Base-by-base conservation (phyloP, 2,888 invertebrate genomes). In the Parascotia fuliginaria region DNA sequence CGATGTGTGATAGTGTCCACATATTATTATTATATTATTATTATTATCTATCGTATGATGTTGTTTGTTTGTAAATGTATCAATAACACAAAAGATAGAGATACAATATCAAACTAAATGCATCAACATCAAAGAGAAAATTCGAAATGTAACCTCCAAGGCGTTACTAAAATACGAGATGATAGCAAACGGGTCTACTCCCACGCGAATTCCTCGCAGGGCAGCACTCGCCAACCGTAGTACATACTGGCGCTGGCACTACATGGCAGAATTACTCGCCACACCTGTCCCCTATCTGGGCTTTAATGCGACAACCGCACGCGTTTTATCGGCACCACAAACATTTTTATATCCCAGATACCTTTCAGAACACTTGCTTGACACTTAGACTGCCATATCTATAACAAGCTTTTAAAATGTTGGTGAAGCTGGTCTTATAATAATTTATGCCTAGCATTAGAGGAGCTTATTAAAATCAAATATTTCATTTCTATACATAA, bases 121-220 rank as follows among this genome's bases (percentile, higher is more conserved):
- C 24, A 24, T 24, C 7, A 52, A 52, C 44, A 46, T 36, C 57
- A 55, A 57, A 55, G 59, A 55, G 55, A 63, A 54, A 58, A 63
- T 48, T 59, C 34, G 42, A 65, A n/a, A 41, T 59, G 58, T 43
- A 65, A 47, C 16, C 48, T 60, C 43, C 36, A 53, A 56, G 36
- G 56, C 62, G 70, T 67, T 77, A 74, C 77, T 79, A 81, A 76
- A 80, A 75, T 68, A 66, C 64, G 75, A 40, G 22, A 67, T 72
- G 65, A 65, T 62, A 64, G 65, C 60, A 79, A 81, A 81, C 81
- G 76, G 77, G 79, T 78, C 42, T 24, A 64, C 63, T 63, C 89
- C 89, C 85, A 89, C 89, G 83, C 86, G 73, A 88, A 90, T 90
- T 86, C 89, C 83, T 65, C 65, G 38, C 75, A 75, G 75, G 69